Evolutionary conservation across 2,888 invertebrate genomes (phyloP).

Genomic region (Drosophila pegasa): DNA sequence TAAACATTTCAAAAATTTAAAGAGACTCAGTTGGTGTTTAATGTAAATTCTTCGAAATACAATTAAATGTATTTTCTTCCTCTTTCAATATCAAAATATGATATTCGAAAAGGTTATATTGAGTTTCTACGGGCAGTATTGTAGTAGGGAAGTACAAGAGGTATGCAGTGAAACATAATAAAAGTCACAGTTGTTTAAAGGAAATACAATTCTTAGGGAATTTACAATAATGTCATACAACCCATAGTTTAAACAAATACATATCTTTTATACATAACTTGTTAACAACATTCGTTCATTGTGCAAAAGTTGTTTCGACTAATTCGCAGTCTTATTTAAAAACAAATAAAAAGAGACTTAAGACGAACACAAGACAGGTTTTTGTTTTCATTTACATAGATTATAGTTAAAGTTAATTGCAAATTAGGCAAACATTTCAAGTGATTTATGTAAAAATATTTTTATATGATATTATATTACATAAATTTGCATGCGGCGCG

Average conservation of each 20-base stretch:
- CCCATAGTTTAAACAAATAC: conserved; percentile 13
- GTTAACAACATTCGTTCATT: conserved; percentile 18
- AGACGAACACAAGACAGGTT: conserved; percentile 33
- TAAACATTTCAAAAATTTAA: conserved; percentile 37
- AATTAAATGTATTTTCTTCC: conserved; percentile 5
- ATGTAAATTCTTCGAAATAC: conserved; percentile 40
- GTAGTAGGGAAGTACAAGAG: conserved; percentile 2
- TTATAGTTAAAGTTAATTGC: conserved; percentile 26
- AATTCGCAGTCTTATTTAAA: conserved; percentile 43
- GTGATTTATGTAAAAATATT: conserved; percentile 51
- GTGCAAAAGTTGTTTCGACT: conserved; percentile 44
- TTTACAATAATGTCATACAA: conserved; percentile 28
- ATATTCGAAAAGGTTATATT: conserved; percentile 22
- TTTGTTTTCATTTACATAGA: neutral
- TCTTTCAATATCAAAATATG: conserved; percentile 24
- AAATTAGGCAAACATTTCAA: conserved; percentile 13
- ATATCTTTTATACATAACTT: neutral
- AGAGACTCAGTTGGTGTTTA: conserved; percentile 22
- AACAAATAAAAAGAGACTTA: conserved; percentile 8
- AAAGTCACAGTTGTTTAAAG: neutral
- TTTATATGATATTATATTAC: conserved; percentile 14
- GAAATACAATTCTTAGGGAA: neutral
- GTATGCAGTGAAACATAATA: conserved; percentile 12
- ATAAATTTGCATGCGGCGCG: conserved; percentile 24
- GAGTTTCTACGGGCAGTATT: conserved; percentile 38